phyloP scores from a whole-genome alignment of 2,797 vertebrate genomes.

The Perodicticus potto region DNA sequence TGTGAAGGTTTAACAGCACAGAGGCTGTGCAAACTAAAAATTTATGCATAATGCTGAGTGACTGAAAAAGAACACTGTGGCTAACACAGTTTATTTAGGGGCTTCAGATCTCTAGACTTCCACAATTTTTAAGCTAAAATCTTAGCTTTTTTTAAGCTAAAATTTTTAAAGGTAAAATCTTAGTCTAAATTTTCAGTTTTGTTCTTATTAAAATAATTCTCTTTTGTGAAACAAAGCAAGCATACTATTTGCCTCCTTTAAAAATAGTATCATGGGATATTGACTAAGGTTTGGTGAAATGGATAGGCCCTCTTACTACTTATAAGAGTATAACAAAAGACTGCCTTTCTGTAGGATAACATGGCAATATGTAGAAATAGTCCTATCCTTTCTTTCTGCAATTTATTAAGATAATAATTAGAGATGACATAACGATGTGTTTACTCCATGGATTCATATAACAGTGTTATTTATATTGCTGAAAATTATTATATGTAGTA shows the following conservation, averaged over 20 bases:
- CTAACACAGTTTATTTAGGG: neutral
- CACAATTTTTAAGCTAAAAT: neutral
- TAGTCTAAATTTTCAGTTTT: neutral
- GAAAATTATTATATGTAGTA: neutral
- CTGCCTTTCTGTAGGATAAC: neutral
- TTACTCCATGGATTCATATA: neutral
- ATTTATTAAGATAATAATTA: neutral
- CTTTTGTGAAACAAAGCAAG: slow-evolving; percentile 26
- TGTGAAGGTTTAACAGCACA: neutral
- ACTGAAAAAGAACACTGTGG: neutral
- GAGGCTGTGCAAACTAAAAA: neutral
- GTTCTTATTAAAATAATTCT: neutral
- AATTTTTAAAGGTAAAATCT: neutral
- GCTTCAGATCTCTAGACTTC: neutral
- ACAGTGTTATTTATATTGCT: neutral
- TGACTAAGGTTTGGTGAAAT: neutral
- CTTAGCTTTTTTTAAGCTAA: too few relatives aligned
- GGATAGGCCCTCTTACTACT: neutral
- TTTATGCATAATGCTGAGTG: neutral
- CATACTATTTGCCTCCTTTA: neutral
- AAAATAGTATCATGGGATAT: neutral
- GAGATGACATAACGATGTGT: neutral
- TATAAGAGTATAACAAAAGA: neutral
- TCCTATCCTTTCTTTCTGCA: neutral
- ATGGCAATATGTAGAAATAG: neutral